These are phyloP conservation scores for Euplexia lucipara DNA, from an alignment of 2,888 invertebrate genomes.

Conservation along the genomic window DNA sequence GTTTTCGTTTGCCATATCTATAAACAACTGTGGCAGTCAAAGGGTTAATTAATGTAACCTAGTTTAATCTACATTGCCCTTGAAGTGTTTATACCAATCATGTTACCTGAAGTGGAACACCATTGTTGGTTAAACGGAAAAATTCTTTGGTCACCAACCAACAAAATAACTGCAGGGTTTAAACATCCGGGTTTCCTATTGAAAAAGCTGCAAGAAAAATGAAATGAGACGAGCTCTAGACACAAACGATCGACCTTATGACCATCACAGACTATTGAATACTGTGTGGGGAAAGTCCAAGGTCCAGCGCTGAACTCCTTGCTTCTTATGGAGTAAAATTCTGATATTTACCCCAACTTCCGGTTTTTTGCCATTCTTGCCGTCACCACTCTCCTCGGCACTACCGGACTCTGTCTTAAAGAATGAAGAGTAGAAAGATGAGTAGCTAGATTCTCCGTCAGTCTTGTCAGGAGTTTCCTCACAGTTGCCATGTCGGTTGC, in stretches of 20 bases:
- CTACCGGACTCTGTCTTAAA: conserved; percentile 92
- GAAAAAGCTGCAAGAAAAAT: conserved; percentile 6
- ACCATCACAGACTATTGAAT: conserved; percentile 27
- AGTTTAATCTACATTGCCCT: background rate
- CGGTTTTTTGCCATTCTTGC: conserved; percentile 66
- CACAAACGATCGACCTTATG: conserved; percentile 27
- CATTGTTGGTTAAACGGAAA: background rate
- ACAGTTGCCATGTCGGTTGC: conserved; percentile 53
- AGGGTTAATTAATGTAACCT: background rate
- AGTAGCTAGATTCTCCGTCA: conserved; percentile 91
- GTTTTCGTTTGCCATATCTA: no score
- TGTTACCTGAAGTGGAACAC: background rate
- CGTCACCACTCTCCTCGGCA: conserved; percentile 78
- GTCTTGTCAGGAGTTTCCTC: conserved; percentile 76
- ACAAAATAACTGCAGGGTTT: background rate
- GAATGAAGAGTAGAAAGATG: conserved; percentile 94
- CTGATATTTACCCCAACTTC: conserved; percentile 50
- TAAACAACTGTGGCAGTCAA: no score
- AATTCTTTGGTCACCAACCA: conserved; percentile 2
- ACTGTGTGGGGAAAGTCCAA: conserved; percentile 22
- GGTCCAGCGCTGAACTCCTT: conserved; percentile 15
- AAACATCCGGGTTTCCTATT: background rate
- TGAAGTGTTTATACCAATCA: conserved; percentile 11
- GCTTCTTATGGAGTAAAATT: conserved; percentile 18
- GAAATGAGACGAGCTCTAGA: conserved; percentile 41